These are phyloP conservation scores for Scrobipalpa atriplicella DNA, from an alignment of 2,888 invertebrate genomes.

Conservation along the genomic window DNA sequence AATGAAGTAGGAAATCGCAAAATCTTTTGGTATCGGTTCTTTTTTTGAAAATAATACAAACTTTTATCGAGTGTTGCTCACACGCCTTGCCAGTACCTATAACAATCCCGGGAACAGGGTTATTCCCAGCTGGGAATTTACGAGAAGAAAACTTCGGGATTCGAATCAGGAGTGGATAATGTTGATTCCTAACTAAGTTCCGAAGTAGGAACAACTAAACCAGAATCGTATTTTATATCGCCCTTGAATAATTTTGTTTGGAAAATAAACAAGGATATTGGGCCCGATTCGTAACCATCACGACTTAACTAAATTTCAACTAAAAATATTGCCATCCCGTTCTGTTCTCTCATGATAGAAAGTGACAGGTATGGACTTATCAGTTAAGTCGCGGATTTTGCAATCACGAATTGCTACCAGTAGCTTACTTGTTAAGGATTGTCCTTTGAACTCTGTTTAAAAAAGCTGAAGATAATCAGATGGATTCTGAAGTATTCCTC, in stretches of 20 bases:
- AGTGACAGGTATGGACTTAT: too few relatives aligned
- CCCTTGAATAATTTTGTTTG: neutral
- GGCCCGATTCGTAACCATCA: too few relatives aligned
- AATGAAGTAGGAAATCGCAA: too few relatives aligned
- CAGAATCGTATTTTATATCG: neutral
- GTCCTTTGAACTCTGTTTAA: too few relatives aligned
- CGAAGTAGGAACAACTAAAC: neutral
- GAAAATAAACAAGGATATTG: neutral
- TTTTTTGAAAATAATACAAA: conserved; percentile 29
- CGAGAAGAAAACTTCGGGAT: conserved; percentile 13
- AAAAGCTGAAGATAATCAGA: too few relatives aligned
- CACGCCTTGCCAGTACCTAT: conserved; percentile 55
- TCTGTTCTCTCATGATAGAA: neutral
- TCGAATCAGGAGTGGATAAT: conserved; percentile 5
- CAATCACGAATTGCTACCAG: too few relatives aligned
- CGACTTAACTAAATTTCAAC: too few relatives aligned
- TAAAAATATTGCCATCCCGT: too few relatives aligned
- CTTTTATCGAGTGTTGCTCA: conserved; percentile 58
- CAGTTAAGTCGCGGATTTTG: too few relatives aligned
- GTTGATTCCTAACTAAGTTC: conserved; percentile 16
- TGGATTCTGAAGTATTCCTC: too few relatives aligned
- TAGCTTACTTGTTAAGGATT: too few relatives aligned
- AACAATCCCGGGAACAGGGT: conserved; percentile 43
- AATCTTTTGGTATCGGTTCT: too few relatives aligned
- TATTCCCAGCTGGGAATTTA: conserved; percentile 17